Conservation (phyloP, 2,113 vertebrate species). For the Rallus limicola region DNA sequence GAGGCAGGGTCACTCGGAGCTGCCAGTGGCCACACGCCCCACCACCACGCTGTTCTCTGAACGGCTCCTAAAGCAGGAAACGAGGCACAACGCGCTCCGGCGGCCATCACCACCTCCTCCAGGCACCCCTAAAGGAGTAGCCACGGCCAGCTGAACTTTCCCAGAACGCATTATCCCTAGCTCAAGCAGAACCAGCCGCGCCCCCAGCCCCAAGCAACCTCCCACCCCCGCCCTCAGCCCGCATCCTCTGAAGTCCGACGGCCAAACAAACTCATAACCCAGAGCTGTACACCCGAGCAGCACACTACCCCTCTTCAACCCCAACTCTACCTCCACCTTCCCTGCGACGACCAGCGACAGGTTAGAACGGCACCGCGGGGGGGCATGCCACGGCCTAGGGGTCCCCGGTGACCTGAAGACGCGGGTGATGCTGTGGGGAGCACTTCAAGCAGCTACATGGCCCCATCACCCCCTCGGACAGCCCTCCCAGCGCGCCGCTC, state of each 20-base stretch:
- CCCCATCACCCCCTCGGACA: not conserved
- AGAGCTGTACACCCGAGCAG: no score
- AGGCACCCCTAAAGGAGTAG: no score
- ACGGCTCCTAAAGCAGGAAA: not conserved
- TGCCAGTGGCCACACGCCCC: not conserved
- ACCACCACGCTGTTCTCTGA: not conserved
- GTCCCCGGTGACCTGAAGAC: not conserved
- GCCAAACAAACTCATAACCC: not conserved
- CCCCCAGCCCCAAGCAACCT: no score
- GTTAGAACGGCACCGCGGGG: not conserved
- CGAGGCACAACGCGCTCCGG: rapidly evolving
- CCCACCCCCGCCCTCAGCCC: no score
- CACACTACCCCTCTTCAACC: no score
- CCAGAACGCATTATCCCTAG: no score
- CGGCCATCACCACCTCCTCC: not conserved
- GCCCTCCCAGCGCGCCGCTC: not conserved
- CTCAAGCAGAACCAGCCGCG: not conserved
- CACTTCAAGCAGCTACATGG: not conserved
- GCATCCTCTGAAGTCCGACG: not conserved
- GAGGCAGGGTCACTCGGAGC: not conserved
- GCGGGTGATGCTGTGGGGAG: not conserved
- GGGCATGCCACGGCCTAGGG: not conserved
- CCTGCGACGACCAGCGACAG: not conserved
- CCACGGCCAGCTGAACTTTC: no score
- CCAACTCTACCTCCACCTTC: no score